These are phyloP conservation scores for Pandemis heparana DNA, from an alignment of 2,888 invertebrate genomes.

Conservation along the genomic window DNA sequence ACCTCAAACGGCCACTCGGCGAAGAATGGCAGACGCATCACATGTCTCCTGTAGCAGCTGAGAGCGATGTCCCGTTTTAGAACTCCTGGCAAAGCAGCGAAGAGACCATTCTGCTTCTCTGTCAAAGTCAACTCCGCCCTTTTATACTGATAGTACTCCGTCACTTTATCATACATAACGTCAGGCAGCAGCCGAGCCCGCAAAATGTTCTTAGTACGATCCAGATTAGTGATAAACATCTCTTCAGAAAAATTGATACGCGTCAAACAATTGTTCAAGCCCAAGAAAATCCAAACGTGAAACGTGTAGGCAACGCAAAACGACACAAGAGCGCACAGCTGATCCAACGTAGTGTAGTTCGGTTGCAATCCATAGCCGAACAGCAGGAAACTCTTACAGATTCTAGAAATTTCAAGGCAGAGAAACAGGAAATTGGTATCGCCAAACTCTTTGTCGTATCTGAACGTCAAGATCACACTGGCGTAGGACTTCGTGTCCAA, in stretches of 20 bases:
- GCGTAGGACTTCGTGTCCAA: conserved; percentile 39
- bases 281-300: conserved; percentile 53
- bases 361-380: conserved; percentile 49
- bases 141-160: conserved; percentile 49
- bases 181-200: conserved; percentile 51
- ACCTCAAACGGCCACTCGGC: conserved; percentile 52
- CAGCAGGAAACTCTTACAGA: conserved; percentile 53
- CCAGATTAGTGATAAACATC: conserved; percentile 32
- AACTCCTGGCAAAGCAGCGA: conserved; percentile 46
- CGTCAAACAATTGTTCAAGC: conserved; percentile 50
- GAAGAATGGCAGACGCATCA: conserved; percentile 54
- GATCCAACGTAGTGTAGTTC: conserved; percentile 48
- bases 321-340: conserved; percentile 47
- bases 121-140: conserved; percentile 45
- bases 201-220: conserved; percentile 45
- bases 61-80: conserved; percentile 51
- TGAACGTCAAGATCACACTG: conserved; percentile 26
- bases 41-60: conserved; percentile 43
- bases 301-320: conserved; percentile 52
- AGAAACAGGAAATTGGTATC: conserved; percentile 28
- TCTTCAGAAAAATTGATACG: conserved; percentile 46
- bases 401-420: conserved; percentile 48
- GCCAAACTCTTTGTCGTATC: conserved; percentile 13
- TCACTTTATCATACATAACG: conserved; percentile 47
- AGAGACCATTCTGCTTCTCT: conserved; percentile 49